Base-by-base conservation (phyloP, 2,113 vertebrate species). In the Paracanthobrama guichenoti region DNA sequence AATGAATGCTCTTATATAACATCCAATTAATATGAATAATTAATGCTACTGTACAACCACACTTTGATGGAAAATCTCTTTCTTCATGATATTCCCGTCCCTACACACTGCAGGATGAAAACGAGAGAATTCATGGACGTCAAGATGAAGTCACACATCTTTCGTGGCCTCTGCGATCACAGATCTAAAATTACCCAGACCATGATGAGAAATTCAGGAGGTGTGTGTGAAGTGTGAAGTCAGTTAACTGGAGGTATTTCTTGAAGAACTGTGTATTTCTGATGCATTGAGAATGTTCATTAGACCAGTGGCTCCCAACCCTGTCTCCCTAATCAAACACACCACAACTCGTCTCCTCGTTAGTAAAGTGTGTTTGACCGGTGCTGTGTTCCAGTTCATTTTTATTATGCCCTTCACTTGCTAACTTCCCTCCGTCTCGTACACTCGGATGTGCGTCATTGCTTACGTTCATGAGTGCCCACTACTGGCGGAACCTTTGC, bases 101-200 rank as follows among this genome's bases (percentile, higher is more conserved):
- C 24, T 28, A 53, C 24, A 10, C 53, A 24, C 20, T 59, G 55
- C 3, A 10, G 60, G 12, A 26, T 16, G 35, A 60, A 72, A 46
- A 46, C 9, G n/a, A 26, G 35, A 26, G 6, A 78, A 59, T 78
- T 59, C 3, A 42, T 79, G 76, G 39, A 60, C 14, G 62, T 42
- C 35, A 26, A 57, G 35, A 26, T 6, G 22, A 62, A 80, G 24
- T 66, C 60, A 66, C 60, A 60, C 16, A 22, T 39, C n/a, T 64
- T 48, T 64, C 59, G 3, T 66, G 39, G 59, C 16, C 16, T 80
- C 18, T 80, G 55, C 20, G 16, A 80, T 80, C 44, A 67, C 26
- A 67, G 60, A 80, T 66, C 60, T 80, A 53, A 66, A 80, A 80
- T 53, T 13, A 80, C 20, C 42, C 59, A 67, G 66, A 66, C n/a